Percentiles rank a stretch among this genome's conserved stretches.
Conservation (phyloP, 2,113 vertebrate species). For the Athene noctua region DNA sequence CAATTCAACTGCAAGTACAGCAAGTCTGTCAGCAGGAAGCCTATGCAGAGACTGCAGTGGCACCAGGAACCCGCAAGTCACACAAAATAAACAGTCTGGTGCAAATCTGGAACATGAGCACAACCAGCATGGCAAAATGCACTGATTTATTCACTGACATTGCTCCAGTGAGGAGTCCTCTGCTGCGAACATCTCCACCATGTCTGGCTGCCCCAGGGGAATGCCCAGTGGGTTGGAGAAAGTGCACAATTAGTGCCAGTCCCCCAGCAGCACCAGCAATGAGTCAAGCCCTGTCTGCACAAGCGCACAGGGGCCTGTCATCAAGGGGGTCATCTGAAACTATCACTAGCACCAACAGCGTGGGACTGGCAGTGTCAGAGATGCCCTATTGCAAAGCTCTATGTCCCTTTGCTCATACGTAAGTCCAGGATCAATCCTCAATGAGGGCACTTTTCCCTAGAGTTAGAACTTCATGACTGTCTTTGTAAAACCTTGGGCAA, state of each 20-base stretch:
- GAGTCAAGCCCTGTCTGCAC: not conserved
- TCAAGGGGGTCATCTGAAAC: not conserved
- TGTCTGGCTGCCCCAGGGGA: not conserved
- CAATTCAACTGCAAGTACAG: not conserved
- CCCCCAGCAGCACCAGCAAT: not conserved
- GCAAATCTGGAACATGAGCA: not conserved
- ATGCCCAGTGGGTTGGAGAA: not conserved
- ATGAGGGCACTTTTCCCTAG: not conserved
- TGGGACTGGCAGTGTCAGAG: fast-evolving
- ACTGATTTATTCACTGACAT: not conserved
- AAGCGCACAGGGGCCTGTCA: fast-evolving
- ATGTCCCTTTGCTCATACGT: not conserved
- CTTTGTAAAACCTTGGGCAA: slow-evolving; percentile 69
- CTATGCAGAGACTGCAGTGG: not conserved
- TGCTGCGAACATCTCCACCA: not conserved
- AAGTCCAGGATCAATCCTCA: not conserved
- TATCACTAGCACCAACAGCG: not conserved
- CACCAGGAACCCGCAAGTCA: not conserved
- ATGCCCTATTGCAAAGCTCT: fast-evolving
- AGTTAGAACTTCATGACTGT: not conserved
- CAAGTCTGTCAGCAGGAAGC: not conserved
- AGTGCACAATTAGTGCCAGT: not conserved
- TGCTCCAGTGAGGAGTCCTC: not conserved
- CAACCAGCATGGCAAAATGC: not conserved
- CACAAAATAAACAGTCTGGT: slow-evolving; percentile 9